Conservation (phyloP, 2,113 vertebrate genomes). For the Toxotes jaculatrix region DNA sequence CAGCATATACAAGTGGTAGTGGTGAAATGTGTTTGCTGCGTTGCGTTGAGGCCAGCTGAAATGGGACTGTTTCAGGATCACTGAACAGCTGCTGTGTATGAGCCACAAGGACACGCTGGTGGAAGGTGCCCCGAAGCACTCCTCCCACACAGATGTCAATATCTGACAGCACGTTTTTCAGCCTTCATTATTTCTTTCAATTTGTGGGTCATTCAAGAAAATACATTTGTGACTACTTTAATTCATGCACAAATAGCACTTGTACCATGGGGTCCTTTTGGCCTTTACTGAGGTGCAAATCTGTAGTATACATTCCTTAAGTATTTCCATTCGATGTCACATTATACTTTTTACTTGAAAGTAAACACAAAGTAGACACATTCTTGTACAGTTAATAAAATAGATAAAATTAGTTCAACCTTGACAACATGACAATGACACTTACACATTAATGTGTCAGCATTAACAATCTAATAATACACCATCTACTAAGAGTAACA, state of each 20-base stretch:
- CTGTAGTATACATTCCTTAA: not conserved
- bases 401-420: not conserved
- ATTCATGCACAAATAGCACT: not conserved
- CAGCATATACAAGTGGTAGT: not conserved
- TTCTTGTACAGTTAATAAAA: not conserved
- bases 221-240: not conserved
- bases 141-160: conserved; percentile 18
- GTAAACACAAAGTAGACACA: not conserved
- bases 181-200: not conserved
- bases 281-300: not conserved
- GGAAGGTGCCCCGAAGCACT: not conserved
- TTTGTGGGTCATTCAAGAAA: not conserved
- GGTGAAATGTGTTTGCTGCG: not conserved
- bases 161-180: conserved; percentile 1
- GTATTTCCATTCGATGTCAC: not conserved
- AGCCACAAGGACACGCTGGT: conserved; percentile 1
- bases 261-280: not conserved
- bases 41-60: no score
- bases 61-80: conserved; percentile 17
- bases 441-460: not conserved
- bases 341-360: not conserved
- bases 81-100: conserved; percentile 13
- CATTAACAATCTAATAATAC: no score
- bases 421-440: no score
- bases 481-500: no score